Base-by-base conservation (phyloP, 2,888 invertebrate species). In the Pseudolycoriella hygida region DNA sequence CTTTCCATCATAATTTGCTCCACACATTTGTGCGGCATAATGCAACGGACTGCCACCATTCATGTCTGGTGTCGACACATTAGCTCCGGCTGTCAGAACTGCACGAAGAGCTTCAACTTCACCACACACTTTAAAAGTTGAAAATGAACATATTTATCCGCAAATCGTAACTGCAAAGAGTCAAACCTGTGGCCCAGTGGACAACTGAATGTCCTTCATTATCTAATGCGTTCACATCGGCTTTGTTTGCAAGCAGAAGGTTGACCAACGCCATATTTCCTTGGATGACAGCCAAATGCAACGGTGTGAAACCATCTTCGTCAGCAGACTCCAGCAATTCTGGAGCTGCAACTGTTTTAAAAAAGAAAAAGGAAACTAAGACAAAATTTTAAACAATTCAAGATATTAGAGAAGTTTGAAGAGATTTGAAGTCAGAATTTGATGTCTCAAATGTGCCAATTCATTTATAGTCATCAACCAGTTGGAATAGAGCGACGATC, bases 21-120 rank as follows among this genome's bases (percentile, higher is more conserved):
- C 90, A 59, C 92, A 92, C 80, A 96, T 90, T 67, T 97, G 94
- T 12, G 96, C 93, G 0, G 96, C 94, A 66, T 97, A 96, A 66
- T 97, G 97, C 46, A 97, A 68, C 1, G 96, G 94, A 56, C 85
- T 90, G 14, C 96, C 96, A 17, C 93, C 90, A 60, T 93, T 89
- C 52, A 87, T 81, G 65, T 98, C 97, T 0, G 90, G 79, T 0
- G 83, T 83, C 12, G 86, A 82, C 6, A 92, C 79, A 54, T 84
- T 80, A 0, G 92, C 93, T 3, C 92, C 92, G 2, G 82, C 77
- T 2, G 82, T 78, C 53, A 93, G 66, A 40, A 96, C 80, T 1
- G 88, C 73, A 38, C 90, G 77, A 50, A 94, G 67, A 15, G 92
- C 84, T 49, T 88, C 88, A 42, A 87, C 77, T 62, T 94, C 93